phyloP scores from a whole-genome alignment of 2,888 invertebrate genomes.

The Spialia ferax region DNA sequence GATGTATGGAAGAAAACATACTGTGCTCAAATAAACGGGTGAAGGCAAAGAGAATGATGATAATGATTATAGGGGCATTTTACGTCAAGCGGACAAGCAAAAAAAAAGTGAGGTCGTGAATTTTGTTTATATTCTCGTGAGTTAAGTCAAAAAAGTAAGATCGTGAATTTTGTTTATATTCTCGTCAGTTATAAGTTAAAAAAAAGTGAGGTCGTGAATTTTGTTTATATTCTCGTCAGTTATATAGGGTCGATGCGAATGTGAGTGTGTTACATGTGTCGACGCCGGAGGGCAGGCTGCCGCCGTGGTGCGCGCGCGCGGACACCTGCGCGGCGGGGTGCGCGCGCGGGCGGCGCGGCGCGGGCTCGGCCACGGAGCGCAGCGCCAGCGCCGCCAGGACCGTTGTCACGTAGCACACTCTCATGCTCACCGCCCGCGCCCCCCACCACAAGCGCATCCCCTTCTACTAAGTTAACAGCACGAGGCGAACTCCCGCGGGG shows the following conservation, averaged over 20 bases:
- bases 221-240: too few relatives aligned
- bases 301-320: constrained; percentile 77
- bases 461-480: constrained; percentile 77
- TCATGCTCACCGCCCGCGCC: constrained; percentile 74
- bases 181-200: too few relatives aligned
- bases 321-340: constrained; percentile 70
- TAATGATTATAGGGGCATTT: too few relatives aligned
- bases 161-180: too few relatives aligned
- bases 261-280: constrained; percentile 82
- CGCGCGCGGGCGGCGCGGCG: constrained; percentile 62
- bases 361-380: constrained; percentile 72
- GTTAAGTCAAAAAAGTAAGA: too few relatives aligned
- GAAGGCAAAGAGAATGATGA: too few relatives aligned
- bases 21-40: too few relatives aligned
- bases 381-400: constrained; percentile 78
- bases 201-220: too few relatives aligned
- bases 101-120: too few relatives aligned
- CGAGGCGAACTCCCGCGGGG: constrained; percentile 68
- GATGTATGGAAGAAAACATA: background rate
- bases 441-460: constrained; percentile 73
- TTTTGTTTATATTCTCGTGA: too few relatives aligned
- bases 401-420: constrained; percentile 75
- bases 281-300: constrained; percentile 81
- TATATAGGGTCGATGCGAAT: too few relatives aligned
- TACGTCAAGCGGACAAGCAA: too few relatives aligned